phyloP scores from a whole-genome alignment of 2,113 vertebrate genomes.

The Misgurnus mizolepis region DNA sequence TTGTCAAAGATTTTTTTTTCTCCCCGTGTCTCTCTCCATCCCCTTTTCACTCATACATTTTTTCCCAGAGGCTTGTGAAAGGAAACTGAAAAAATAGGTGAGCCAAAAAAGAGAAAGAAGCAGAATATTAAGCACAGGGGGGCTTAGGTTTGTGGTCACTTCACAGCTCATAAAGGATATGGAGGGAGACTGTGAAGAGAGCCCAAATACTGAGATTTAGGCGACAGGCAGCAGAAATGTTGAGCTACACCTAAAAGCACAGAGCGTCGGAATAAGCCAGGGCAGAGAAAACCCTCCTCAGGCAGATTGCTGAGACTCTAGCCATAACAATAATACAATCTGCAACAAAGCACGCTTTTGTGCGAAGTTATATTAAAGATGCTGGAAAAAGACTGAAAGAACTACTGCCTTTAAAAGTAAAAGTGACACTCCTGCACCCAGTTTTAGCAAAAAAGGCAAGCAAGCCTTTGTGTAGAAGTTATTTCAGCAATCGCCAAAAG shows the following conservation, averaged over 20 bases:
- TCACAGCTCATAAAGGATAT: slow-evolving; percentile 76
- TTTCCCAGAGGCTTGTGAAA: slow-evolving; percentile 73
- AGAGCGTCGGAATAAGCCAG: neutral
- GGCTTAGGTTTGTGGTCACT: slow-evolving; percentile 75
- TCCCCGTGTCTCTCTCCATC: slow-evolving; percentile 61
- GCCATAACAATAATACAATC: slow-evolving; percentile 19
- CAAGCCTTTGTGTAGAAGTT: too few relatives aligned
- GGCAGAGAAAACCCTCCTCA: slow-evolving; percentile 2
- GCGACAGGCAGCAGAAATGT: slow-evolving; percentile 18
- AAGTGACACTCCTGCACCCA: neutral
- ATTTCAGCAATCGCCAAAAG: too few relatives aligned
- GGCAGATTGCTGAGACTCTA: slow-evolving; percentile 9
- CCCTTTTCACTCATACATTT: slow-evolving; percentile 48
- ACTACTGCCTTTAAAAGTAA: neutral
- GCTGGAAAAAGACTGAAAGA: neutral
- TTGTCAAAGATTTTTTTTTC: slow-evolving; percentile 57
- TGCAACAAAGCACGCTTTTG: slow-evolving; percentile 19
- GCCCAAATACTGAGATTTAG: slow-evolving; percentile 22
- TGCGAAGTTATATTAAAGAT: neutral
- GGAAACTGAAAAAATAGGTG: slow-evolving; percentile 62
- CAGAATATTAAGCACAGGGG: slow-evolving; percentile 60
- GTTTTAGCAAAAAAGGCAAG: too few relatives aligned
- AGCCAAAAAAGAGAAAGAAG: slow-evolving; percentile 62
- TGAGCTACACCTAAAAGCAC: slow-evolving; percentile 27
- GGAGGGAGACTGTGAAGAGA: slow-evolving; percentile 46